Percentiles rank a stretch among this genome's conserved stretches.
These are phyloP conservation scores for Sebastes trivittatus DNA, from an alignment of 2,797 vertebrate species.

Conservation along the genomic window DNA sequence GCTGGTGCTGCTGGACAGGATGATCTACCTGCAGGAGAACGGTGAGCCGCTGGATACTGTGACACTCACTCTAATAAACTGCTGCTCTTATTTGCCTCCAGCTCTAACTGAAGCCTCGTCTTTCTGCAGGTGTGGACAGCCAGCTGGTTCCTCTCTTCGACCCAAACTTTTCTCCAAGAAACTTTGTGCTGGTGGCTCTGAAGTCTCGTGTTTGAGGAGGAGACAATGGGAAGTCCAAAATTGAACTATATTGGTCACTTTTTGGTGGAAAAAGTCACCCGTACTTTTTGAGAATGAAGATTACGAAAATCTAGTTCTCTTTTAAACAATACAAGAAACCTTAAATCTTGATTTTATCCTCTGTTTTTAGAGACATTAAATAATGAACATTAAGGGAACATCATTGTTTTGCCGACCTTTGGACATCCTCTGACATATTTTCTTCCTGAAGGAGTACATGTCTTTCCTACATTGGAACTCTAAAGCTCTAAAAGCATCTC, in stretches of 20 bases:
- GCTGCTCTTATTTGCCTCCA: fast-evolving
- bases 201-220: constrained; percentile 64
- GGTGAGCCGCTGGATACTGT: constrained; percentile 73
- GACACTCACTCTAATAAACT: background rate
- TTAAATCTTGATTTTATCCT: background rate
- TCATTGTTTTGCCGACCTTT: background rate
- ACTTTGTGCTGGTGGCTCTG: constrained; percentile 90
- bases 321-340: background rate
- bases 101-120: background rate
- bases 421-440: background rate
- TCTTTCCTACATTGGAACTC: background rate
- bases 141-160: constrained; percentile 90
- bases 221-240: background rate
- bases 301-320: background rate
- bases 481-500: background rate
- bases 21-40: constrained; percentile 91
- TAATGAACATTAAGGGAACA: background rate
- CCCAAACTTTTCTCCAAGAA: constrained; percentile 90
- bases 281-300: background rate
- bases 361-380: background rate
- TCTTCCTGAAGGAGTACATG: background rate
- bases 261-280: background rate
- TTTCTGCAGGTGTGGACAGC: constrained; percentile 84
- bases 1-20: constrained; percentile 91
- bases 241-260: background rate